Evolutionary conservation across 2,888 invertebrate genomes (phyloP).

Genomic region (Clepsis dumicolana): DNA sequence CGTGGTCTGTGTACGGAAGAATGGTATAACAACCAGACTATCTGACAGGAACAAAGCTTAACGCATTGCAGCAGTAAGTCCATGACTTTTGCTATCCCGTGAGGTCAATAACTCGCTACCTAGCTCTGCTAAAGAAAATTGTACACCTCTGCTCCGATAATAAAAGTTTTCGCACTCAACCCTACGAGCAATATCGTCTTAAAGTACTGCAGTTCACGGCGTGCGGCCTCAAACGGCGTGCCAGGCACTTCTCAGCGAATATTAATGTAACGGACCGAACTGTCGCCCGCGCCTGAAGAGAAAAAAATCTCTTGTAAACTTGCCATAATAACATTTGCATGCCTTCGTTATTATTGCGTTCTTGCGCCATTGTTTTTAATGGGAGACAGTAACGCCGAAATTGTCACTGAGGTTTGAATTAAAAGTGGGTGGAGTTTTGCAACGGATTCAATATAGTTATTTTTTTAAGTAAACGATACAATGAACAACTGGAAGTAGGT

Average conservation of each 20-base stretch:
- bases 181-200: slow-evolving; percentile 23
- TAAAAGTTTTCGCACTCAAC: slow-evolving; percentile 15
- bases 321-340: slow-evolving; percentile 43
- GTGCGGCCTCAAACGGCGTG: slow-evolving; percentile 13
- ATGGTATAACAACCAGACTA: neutral
- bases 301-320: slow-evolving; percentile 36
- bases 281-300: slow-evolving; percentile 12
- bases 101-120: neutral
- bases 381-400: slow-evolving; percentile 1
- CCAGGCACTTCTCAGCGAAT: slow-evolving; percentile 34
- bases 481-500: neutral
- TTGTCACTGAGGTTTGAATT: neutral
- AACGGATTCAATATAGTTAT: neutral
- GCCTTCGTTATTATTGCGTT: slow-evolving; percentile 38
- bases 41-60: neutral
- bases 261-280: slow-evolving; percentile 35
- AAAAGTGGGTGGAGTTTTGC: neutral
- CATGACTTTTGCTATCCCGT: too few relatives aligned
- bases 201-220: slow-evolving; percentile 27
- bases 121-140: neutral
- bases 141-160: neutral
- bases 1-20: neutral
- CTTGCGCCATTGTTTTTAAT: slow-evolving; percentile 23
- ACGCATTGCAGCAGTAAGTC: too few relatives aligned
- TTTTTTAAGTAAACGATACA: too few relatives aligned